Base-by-base conservation (phyloP, 1,140 invertebrate genomes). In the Pseudobourletiella spinata region DNA sequence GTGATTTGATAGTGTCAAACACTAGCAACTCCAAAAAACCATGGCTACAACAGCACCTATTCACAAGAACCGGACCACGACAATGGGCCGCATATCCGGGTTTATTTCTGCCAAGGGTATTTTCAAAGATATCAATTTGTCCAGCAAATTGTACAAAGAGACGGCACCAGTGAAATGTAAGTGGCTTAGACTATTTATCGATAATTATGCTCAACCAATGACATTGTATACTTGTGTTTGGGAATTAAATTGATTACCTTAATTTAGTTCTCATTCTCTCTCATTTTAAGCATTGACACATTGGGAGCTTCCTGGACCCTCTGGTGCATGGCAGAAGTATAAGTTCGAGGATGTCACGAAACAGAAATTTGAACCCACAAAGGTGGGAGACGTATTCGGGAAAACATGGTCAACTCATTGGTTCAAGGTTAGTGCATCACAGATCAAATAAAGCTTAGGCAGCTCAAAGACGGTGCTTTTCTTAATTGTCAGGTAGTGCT, bases 321-420 rank as follows among this genome's bases (percentile, higher is more conserved):
- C 44, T 15, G 44, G 44, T 8, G 6, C 44, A 48, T 48, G 44
- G 44, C 14, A 48, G 20, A 11, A 48, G 6, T 48, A 18, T 4
- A 48, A 11, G 20, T 48, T 48, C 22, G 44, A 11, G 11, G 44
- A 48, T 22, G 18, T 48, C 44, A 48, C 22, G 8, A 15, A 11
- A 15, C 44, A 48, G 44, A 48, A 6, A 6, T 48, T 48, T 18
- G 4, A 11, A 22, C 11, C 44, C 22, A 22, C 6, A 48, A 48
- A 48, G 8, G 20, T 48, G 14, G 44, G 44, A 11, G 11, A 48
- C 8, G 11, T 22, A 4, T 81, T 79, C 75, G 79, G 79, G 11
- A 79, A 79, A 50, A 77, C 76, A 68, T 80, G 78, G 79, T 72
- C 74, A 3, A 80, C 79, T 8, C 79, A 80, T 63, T 81, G 79